A percentile compares a stretch with the other conserved stretches of the same genome.
Conservation (phyloP, 2,888 invertebrate genomes). For the Luffia ferchaultella region DNA sequence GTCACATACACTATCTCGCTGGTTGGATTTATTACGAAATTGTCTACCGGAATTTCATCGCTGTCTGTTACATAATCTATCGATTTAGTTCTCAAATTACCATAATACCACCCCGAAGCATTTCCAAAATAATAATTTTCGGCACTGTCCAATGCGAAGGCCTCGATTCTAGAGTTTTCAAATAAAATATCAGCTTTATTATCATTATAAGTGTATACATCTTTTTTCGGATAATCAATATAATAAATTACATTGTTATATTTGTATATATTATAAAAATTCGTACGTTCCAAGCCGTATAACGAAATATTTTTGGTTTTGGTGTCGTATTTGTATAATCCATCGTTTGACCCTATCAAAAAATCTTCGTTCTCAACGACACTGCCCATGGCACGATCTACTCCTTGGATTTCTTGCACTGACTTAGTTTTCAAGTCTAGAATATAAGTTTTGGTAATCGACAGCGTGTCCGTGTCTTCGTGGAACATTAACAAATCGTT, state of each 20-base stretch:
- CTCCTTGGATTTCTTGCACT: background rate
- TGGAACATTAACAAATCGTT: background rate
- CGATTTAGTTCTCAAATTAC: background rate
- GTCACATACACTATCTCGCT: background rate
- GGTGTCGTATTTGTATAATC: background rate
- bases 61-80: background rate
- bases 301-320: background rate
- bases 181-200: background rate
- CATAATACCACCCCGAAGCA: background rate
- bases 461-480: background rate
- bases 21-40: background rate
- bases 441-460: background rate
- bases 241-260: background rate
- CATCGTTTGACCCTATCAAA: background rate
- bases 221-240: background rate
- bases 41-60: background rate
- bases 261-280: background rate
- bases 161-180: background rate
- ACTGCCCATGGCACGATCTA: background rate
- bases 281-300: background rate
- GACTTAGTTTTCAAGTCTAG: background rate
- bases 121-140: background rate
- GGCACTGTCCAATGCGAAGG: background rate
- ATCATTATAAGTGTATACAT: background rate
- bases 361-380: background rate